These are phyloP conservation scores for Drosophila quadrilineata DNA, from an alignment of 1,140 invertebrate species.

Conservation along the genomic window DNA sequence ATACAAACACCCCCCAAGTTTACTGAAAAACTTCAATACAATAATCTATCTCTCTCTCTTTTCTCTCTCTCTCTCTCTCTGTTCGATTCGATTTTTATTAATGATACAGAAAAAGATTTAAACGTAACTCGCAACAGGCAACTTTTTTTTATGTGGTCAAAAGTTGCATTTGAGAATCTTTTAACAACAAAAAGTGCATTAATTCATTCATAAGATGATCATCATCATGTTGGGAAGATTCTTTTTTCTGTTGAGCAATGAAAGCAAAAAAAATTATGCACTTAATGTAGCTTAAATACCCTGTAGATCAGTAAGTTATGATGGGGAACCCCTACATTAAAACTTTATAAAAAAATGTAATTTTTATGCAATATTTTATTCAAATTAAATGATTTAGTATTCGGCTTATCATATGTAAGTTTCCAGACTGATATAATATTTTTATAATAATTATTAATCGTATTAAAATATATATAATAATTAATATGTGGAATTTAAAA, in stretches of 20 bases:
- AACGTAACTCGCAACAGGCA: slow-evolving; percentile 36
- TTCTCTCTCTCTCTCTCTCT: neutral
- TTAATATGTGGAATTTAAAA: no score
- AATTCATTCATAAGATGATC: slow-evolving; percentile 68
- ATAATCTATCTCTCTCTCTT: slow-evolving; percentile 29
- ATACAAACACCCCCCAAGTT: slow-evolving; percentile 59
- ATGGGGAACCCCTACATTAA: no score
- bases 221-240: neutral
- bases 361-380: no score
- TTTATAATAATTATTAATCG: no score
- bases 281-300: slow-evolving; percentile 37
- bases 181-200: slow-evolving; percentile 51
- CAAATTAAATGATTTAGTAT: no score
- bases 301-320: no score
- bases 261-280: slow-evolving; percentile 30
- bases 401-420: no score
- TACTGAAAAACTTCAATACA: slow-evolving; percentile 6
- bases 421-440: no score
- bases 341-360: no score
- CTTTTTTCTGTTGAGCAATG: no score
- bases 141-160: slow-evolving; percentile 42
- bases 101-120: slow-evolving; percentile 62
- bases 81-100: slow-evolving; percentile 68
- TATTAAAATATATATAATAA: no score
- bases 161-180: slow-evolving; percentile 47